These are phyloP conservation scores for Brachypterus glaber DNA, from an alignment of 2,888 invertebrate genomes.

Conservation along the genomic window DNA sequence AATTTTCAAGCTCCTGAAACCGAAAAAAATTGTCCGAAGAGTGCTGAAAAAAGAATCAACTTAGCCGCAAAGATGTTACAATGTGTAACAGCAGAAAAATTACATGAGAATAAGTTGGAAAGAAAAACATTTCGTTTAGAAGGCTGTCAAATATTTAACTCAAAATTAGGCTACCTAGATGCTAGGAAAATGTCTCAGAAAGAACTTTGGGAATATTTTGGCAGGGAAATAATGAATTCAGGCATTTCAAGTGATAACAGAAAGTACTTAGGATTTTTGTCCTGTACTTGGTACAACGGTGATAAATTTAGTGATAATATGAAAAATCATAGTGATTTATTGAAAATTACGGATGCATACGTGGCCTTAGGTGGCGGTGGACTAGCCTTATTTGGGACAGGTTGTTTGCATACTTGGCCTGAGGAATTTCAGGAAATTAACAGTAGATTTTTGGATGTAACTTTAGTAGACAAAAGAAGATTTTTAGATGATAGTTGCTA, in stretches of 20 bases:
- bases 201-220: constrained; percentile 77
- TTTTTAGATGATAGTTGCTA: constrained; percentile 91
- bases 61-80: constrained; percentile 75
- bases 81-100: constrained; percentile 76
- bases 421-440: constrained; percentile 57
- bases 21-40: constrained; percentile 50
- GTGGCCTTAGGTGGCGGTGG: constrained; percentile 91
- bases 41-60: constrained; percentile 66
- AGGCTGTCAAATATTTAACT: constrained; percentile 65
- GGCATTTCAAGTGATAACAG: constrained; percentile 53
- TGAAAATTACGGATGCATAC: constrained; percentile 64
- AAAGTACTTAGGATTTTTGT: constrained; percentile 84
- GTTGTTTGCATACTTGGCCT: constrained; percentile 87
- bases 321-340: constrained; percentile 59
- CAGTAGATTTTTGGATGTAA: constrained; percentile 47
- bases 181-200: constrained; percentile 66
- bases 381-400: constrained; percentile 82
- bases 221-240: constrained; percentile 72
- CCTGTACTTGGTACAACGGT: constrained; percentile 57
- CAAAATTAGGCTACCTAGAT: constrained; percentile 58
- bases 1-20: constrained; percentile 55
- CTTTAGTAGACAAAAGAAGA: constrained; percentile 58
- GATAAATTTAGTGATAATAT: constrained; percentile 41
- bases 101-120: constrained; percentile 67
- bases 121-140: constrained; percentile 76